phyloP scores from a whole-genome alignment of 35 echinoderm and acorn worm genomes.

The Apostichopus parvimensis region DNA sequence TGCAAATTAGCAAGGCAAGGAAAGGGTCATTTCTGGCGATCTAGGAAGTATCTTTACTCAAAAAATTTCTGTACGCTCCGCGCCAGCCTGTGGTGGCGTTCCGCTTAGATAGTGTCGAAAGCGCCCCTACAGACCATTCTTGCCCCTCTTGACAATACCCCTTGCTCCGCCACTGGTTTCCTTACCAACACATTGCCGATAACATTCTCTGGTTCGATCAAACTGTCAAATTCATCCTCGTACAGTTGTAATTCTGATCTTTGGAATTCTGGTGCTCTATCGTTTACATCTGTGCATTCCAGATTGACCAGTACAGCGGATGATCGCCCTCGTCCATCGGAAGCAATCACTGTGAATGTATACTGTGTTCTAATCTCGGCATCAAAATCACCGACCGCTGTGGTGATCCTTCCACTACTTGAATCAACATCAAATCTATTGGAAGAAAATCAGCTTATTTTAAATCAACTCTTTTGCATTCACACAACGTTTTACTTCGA shows the following conservation, averaged over 20 bases:
- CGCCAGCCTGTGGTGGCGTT: too few species aligned
- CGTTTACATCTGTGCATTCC: slow-evolving; percentile 10
- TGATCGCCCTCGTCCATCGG: slow-evolving; percentile 32
- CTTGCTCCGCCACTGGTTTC: neutral
- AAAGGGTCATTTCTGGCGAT: too few species aligned
- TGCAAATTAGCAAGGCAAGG: too few species aligned
- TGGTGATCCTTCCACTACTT: neutral
- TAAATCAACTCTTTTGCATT: neutral
- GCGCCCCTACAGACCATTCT: too few species aligned
- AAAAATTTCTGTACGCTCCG: too few species aligned
- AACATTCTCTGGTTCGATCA: neutral
- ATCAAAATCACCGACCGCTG: neutral
- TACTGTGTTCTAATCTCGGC: neutral
- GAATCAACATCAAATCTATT: slow-evolving; percentile 6
- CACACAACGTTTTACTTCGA: neutral
- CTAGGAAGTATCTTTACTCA: too few species aligned
- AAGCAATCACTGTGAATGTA: slow-evolving; percentile 18
- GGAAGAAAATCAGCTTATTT: neutral
- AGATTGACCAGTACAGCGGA: slow-evolving; percentile 13
- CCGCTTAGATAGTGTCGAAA: too few species aligned
- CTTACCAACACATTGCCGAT: slow-evolving; percentile 38
- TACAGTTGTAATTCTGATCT: neutral
- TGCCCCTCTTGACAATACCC: too few species aligned
- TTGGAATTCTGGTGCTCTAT: neutral
- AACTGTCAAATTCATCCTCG: slow-evolving; percentile 17